Conservation (phyloP, 2,797 vertebrate genomes). For the Gobionotothen gibberifrons region DNA sequence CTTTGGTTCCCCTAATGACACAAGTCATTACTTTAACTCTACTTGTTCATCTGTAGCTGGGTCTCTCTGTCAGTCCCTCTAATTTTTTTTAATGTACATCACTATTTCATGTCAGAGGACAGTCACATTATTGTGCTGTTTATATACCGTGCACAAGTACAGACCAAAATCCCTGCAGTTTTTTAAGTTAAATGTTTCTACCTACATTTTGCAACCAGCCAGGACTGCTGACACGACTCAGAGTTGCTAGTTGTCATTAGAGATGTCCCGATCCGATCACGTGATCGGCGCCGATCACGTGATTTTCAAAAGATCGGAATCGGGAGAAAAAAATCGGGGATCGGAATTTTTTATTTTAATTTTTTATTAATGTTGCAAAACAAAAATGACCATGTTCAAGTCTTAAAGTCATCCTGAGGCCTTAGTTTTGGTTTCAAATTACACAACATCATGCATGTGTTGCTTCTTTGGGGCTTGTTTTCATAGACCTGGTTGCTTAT, state of each 20-base stretch:
- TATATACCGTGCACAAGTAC: neutral
- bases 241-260: neutral
- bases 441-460: too few species aligned
- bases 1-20: constrained; percentile 19
- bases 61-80: neutral
- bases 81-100: neutral
- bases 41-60: neutral
- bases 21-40: constrained; percentile 4
- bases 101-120: constrained; percentile 3
- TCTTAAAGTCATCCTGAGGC: too few species aligned
- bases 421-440: too few species aligned
- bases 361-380: too few species aligned
- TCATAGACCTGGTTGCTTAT: too few species aligned
- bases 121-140: neutral
- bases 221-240: neutral
- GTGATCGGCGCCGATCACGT: too few species aligned
- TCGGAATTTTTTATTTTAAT: too few species aligned
- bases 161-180: neutral
- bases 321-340: too few species aligned
- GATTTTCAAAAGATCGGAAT: too few species aligned
- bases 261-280: too few species aligned
- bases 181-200: neutral
- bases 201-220: neutral
- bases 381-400: too few species aligned
- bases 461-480: too few species aligned